These are phyloP conservation scores for Anarrhichthys ocellatus DNA, from an alignment of 2,113 vertebrate species.

Conservation along the genomic window DNA sequence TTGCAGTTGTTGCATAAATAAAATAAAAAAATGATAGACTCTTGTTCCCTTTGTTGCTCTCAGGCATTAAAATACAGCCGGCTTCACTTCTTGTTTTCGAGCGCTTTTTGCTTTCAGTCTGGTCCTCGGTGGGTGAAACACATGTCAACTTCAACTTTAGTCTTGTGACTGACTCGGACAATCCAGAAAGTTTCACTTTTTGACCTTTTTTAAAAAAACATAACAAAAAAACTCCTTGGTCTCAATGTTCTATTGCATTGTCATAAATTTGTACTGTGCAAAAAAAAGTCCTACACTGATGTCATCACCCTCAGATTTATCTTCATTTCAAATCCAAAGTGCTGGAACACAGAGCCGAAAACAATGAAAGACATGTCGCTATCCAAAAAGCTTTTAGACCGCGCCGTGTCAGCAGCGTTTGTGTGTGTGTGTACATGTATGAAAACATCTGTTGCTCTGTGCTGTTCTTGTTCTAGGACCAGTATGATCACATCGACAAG, in stretches of 20 bases:
- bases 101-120: conserved; percentile 2
- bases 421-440: conserved; percentile 1
- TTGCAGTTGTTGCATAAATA: not conserved
- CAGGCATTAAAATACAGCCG: not conserved
- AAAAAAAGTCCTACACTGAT: not conserved
- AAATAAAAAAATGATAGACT: not conserved
- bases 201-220: no score
- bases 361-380: not conserved
- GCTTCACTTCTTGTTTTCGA: conserved; percentile 32
- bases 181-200: not conserved
- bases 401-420: not conserved
- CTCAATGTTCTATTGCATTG: not conserved
- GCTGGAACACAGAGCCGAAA: not conserved
- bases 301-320: not conserved
- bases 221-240: no score
- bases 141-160: not conserved
- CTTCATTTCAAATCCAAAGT: not conserved
- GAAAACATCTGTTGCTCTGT: not conserved
- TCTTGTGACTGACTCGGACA: not conserved
- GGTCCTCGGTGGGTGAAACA: not conserved
- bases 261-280: not conserved
- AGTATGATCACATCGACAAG: conserved; percentile 89
- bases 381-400: not conserved
- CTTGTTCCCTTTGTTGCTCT: not conserved
- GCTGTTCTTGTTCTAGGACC: conserved; percentile 81